Evolutionary conservation across 2,113 vertebrate species (phyloP).

Genomic region (Bothrops jararaca): DNA sequence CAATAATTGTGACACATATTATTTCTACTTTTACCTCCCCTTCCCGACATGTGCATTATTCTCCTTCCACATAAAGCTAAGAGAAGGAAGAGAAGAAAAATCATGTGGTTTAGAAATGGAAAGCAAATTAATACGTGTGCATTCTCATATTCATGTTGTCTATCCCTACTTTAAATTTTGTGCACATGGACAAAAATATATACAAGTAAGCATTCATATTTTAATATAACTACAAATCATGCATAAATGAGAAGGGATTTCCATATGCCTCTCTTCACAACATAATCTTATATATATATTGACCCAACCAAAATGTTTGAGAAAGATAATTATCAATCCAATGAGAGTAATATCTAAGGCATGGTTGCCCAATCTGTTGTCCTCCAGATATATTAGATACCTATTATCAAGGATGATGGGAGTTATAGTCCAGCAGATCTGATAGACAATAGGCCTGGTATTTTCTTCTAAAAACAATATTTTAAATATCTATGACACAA

Average conservation of each 20-base stretch:
- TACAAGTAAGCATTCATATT: background rate
- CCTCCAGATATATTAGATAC: background rate
- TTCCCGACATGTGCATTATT: background rate
- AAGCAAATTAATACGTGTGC: background rate
- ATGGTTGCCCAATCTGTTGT: background rate
- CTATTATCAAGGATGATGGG: background rate
- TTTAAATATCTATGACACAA: background rate
- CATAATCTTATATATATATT: background rate
- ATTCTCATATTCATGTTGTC: background rate
- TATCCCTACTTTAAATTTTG: background rate
- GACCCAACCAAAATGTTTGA: background rate
- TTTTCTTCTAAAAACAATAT: background rate
- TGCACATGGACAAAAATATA: background rate
- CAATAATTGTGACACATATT: background rate
- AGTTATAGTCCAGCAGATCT: background rate
- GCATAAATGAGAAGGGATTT: background rate
- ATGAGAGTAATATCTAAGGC: background rate
- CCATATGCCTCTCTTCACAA: background rate
- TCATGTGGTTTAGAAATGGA: background rate
- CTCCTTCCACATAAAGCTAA: background rate
- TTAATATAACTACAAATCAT: background rate
- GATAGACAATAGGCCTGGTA: background rate
- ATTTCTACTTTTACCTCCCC: background rate
- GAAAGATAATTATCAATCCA: background rate
- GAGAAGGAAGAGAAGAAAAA: background rate